Evolutionary conservation across 2,888 invertebrate genomes (phyloP), one percentile per base, ranked within the genome.

Genomic region (Achlya flavicornis): DNA sequence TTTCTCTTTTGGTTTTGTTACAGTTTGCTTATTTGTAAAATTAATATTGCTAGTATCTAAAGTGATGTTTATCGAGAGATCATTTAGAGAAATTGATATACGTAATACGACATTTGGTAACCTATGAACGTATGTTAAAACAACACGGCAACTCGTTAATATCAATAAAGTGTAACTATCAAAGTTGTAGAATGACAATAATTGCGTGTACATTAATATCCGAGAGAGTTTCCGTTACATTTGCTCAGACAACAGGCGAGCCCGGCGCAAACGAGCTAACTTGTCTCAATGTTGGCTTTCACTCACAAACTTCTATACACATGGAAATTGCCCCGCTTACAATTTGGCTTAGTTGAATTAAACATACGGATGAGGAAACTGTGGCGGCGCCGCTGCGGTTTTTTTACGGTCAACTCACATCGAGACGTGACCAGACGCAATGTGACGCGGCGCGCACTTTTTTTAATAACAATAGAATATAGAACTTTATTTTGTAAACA

Each of bases 251-350:
- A 73, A 71, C 72, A 72, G 43, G 41, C 60, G 19, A 10, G 53
- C 61, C 61, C 64, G 58, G 63, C 65, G 68, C 65, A 70, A 78
- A 79, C 76, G 76, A 77, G 75, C 66, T 69, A 77, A 80, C 72
- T 82, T 79, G 78, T 69, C 68, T 69, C 72, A 62, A 61, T 71
- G 80, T 77, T 76, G 72, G 72, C 71, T 81, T 77, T 72, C 73
- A 79, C 74, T 80, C 78, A 66, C 69, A 69, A 81, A 82, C 77
- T 84, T 79, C 64, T 70, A 70, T 73, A 76, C 74, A 73, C 75
- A 77, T 74, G 75, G 75, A 75, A 76, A 79, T 77, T 73, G 75
- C 68, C 64, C 64, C 74, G 75, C 74, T 80, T 79, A 80, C 78
- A 76, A 71, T 77, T 74, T 74, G 64, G 65, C 58, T 67, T 53